Evolutionary conservation across 2,888 invertebrate genomes (phyloP).

Genomic region (Peribatodes rhomboidaria): DNA sequence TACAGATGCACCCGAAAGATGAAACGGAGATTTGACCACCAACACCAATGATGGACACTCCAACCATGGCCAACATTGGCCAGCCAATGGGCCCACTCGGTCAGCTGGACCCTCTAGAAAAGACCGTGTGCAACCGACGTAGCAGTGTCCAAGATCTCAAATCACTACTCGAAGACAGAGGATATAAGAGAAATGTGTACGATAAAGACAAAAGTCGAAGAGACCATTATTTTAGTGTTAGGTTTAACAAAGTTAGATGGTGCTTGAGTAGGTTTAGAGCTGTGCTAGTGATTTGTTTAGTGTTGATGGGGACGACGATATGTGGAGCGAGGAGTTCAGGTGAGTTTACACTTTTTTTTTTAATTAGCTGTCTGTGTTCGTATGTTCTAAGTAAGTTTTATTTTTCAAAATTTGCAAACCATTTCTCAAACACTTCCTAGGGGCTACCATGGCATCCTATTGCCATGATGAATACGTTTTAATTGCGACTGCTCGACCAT

Average conservation of each 20-base stretch:
- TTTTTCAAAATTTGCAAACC: no score
- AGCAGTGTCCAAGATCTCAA: constrained; percentile 73
- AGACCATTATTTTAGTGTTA: constrained; percentile 65
- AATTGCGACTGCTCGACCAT: no score
- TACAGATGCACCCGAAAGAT: constrained; percentile 79
- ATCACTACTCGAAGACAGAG: constrained; percentile 81
- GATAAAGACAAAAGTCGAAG: constrained; percentile 61
- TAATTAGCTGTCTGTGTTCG: no score
- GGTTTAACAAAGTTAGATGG: constrained; percentile 68
- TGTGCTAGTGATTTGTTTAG: constrained; percentile 75
- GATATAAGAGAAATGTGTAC: constrained; percentile 58
- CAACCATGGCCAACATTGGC: constrained; percentile 61
- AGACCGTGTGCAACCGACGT: constrained; percentile 65
- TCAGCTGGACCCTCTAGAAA: constrained; percentile 65
- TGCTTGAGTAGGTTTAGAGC: constrained; percentile 77
- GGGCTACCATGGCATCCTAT: no score
- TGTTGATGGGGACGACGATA: constrained; percentile 66
- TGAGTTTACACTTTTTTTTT: constrained; percentile 57
- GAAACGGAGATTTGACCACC: constrained; percentile 72
- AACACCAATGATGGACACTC: constrained; percentile 51
- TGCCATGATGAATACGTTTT: no score
- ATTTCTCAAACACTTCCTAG: no score
- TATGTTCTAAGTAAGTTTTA: no score
- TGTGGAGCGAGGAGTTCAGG: constrained; percentile 80
- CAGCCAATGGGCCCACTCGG: constrained; percentile 37